Base-by-base conservation (phyloP, 2,113 vertebrate genomes). In the Eurypyga helias region DNA sequence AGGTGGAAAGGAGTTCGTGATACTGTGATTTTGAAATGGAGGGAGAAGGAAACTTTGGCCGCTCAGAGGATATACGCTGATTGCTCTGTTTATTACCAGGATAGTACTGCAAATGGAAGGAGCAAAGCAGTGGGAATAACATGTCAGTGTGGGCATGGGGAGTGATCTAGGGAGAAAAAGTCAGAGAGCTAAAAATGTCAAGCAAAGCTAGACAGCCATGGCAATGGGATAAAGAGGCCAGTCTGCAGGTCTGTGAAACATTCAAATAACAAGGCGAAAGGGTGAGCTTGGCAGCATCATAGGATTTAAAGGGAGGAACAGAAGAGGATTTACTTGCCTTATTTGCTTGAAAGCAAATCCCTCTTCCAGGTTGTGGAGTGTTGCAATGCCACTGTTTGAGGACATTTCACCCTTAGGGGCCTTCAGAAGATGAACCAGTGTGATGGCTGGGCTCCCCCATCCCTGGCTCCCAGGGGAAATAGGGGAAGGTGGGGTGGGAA, bases 231-330 rank as follows among this genome's bases (percentile, higher is more conserved):
- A 84, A 94, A 89, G 83, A 89, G 92, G 77, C 92, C 79, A 87
- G 85, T 78, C 92, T 95, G 73, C 91, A 83, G 91, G 93, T 84
- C 91, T 95, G 28, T 72, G 94, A 91, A 95, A 81, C 78, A 95
- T 89, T 95, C 57, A 89, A 87, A 80, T 96, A 95, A 84, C 72
- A 58, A 92, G 87, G 69, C 65, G 4, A 72, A 97, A 79, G 83
- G 86, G 52, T 1, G 5, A 92, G 61, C 65, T 93, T 91, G 83
- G 91, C 58, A 83, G 78, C 46, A 90, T 88, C 82, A 12, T 13
- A 82, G 61, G 91, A 85, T 92, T 91, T 82, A 79, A 89, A 54
- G n/a, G 79, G 89, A 87, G 54, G 48, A 93, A 83, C 57, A 93
- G 83, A 71, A 86, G 80, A 95, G 65, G 84, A 95, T 96, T 95